Evolutionary conservation across 1,140 invertebrate species (phyloP), one percentile per base, ranked within the genome.

Genomic region (Linepithema humile): DNA sequence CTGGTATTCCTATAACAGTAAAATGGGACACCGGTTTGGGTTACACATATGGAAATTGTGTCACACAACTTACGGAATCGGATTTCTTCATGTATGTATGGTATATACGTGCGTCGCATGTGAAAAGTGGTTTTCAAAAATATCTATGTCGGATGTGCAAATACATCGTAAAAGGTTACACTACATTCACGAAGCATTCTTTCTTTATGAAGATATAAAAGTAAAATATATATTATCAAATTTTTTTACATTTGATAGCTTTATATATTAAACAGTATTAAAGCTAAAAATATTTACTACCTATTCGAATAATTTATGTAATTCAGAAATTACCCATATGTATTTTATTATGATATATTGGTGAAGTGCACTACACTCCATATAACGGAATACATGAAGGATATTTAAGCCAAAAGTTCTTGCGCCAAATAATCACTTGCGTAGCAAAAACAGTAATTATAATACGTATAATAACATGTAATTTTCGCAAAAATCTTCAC

Each of bases 61-160:
- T 72, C 10, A 35, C 12, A 69, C 40, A 17, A 23, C 38, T 43
- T 65, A 23, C 38, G 10, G 48, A 70, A 82, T 55, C 26, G 45
- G 15, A 32, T 55, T 83, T 72, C 3, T 5, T 57, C 29, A 29
- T 57, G 38, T 45, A 32, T 45, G 55, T 62, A 35, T n/a, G n/a
- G n/a, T n/a, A n/a, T n/a, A n/a, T n/a, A n/a, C n/a, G 17, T 73
- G 48, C 82, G 20, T 17, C 29, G 12, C 2, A 53, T 5, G 15
- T 70, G 45, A 23, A 70, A 70, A 53, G 32, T 53, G 48, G 12
- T 38, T 23, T n/a, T 72, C 38, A 53, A 55, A 55, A 72, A 72
- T 53, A 72, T 55, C 12, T 23, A 72, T 23, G 26, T 53, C 20
- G 3, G 29, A 53, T 29, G 50, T 53, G 15, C n/a, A 32, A 72